A percentile compares a stretch with the other conserved stretches of the same genome.
Evolutionary conservation across 1,140 invertebrate genomes (phyloP).

Genomic region (Charaxes varanes): DNA sequence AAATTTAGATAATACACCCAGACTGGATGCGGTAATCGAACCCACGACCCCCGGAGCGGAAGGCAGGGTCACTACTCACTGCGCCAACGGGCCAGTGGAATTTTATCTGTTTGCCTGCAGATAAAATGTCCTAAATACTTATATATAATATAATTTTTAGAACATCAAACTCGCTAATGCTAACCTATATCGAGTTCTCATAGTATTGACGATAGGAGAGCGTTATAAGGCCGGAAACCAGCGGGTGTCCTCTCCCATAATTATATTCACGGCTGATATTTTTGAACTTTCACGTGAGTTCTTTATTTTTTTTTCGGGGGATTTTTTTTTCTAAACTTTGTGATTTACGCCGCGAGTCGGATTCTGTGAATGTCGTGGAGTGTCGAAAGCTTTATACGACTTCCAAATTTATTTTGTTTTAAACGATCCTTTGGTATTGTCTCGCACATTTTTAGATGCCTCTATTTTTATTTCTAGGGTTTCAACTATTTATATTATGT

Average conservation of each 20-base stretch:
- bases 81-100: too few relatives aligned
- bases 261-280: slow-evolving; percentile 71
- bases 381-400: slow-evolving; percentile 65
- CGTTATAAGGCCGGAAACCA: slow-evolving; percentile 54
- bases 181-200: slow-evolving; percentile 9
- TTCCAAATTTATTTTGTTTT: slow-evolving; percentile 65
- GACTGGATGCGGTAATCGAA: too few relatives aligned
- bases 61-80: too few relatives aligned
- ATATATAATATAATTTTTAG: too few relatives aligned
- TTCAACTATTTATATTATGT: too few relatives aligned
- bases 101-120: too few relatives aligned
- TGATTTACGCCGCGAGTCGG: slow-evolving; percentile 64
- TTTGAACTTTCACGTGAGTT: slow-evolving; percentile 70
- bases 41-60: too few relatives aligned
- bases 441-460: slow-evolving; percentile 10
- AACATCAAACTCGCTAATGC: too few relatives aligned
- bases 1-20: too few relatives aligned
- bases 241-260: slow-evolving; percentile 65
- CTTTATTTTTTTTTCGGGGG: slow-evolving; percentile 63
- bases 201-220: slow-evolving; percentile 32
- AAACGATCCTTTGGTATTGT: slow-evolving; percentile 37
- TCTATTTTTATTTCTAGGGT: too few relatives aligned
- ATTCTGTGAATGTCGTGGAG: slow-evolving; percentile 53
- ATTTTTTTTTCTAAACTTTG: slow-evolving; percentile 59
- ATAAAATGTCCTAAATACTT: too few relatives aligned